These are phyloP conservation scores for Proisotoma minuta DNA, from an alignment of 2,888 invertebrate species.

Conservation along the genomic window DNA sequence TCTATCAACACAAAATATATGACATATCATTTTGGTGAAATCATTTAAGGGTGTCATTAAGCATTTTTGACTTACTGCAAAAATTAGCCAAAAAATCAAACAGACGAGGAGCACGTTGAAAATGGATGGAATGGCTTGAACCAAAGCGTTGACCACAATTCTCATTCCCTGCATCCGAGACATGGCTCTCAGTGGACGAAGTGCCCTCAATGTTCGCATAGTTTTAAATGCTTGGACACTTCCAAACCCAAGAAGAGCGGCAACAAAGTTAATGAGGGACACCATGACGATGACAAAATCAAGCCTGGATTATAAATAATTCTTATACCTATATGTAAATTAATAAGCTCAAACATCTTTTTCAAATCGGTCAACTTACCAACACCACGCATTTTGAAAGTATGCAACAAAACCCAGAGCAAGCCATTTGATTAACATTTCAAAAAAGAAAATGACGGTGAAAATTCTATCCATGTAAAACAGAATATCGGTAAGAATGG, in stretches of 20 bases:
- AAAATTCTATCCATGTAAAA: constrained; percentile 97
- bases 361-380: too few species aligned
- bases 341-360: too few species aligned
- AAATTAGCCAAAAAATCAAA: constrained; percentile 99
- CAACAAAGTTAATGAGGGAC: constrained; percentile 56
- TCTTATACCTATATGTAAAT: too few species aligned
- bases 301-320: too few species aligned
- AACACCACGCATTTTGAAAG: constrained; percentile 99
- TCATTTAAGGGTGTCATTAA: too few species aligned
- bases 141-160: constrained; percentile 98
- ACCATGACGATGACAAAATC: constrained; percentile 99
- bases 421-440: constrained; percentile 98
- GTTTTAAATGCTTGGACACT: constrained; percentile 99
- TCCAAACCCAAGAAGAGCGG: constrained; percentile 89
- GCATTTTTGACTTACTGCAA: constrained; percentile 99
- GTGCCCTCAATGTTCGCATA: constrained; percentile 95
- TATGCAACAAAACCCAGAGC: constrained; percentile 88
- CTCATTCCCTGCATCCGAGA: constrained; percentile 99
- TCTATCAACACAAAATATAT: too few species aligned
- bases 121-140: constrained; percentile 98
- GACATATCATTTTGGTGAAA: too few species aligned
- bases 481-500: constrained; percentile 84
- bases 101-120: constrained; percentile 98
- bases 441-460: constrained; percentile 95
- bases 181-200: constrained; percentile 96